Evolutionary conservation across 2,113 vertebrate species (phyloP), one percentile per base, ranked within the genome.

Genomic region (Poeciliopsis retropinna): DNA sequence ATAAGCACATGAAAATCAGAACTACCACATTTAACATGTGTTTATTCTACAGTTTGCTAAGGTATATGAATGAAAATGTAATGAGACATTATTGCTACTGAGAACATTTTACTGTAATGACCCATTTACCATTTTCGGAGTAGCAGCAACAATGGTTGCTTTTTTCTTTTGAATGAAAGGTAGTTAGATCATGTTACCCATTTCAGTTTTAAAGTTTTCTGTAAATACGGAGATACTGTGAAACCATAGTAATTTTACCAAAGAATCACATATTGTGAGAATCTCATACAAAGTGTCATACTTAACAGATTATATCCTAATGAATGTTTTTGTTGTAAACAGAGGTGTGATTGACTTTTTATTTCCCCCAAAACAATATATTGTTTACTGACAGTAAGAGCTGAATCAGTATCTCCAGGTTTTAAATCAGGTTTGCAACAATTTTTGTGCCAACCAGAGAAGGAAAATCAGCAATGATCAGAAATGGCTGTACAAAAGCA

Each of bases 271-370:
- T n/a, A 57, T 10, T 57, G 22, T n/a, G 51, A 57, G 25, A n/a
- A 57, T n/a, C 25, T 57, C 19, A 11, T n/a, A 57, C 51, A 57
- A 54, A 25, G 25, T n/a, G 25, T n/a, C 25, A 57, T 57, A 25
- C 11, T 57, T 57, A 25, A 25, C 51, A 57, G 51, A 57, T n/a
- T 22, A n/a, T 10, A 57, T 57, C 51, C 22, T 57, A 17, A 57
- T n/a, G 10, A 57, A 9, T 15, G n/a, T 64, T 66, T 41, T 31
- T 54, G 64, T 19, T 67, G 29, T 54, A 82, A 75, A 28, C 61
- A 13, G 70, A 67, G 27, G 70, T 57, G 60, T 34, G 34, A 31
- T 77, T 81, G 67, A 31, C 17, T 54, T 54, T 22, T 54, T 54
- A 54, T 25, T 54, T n/a, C 9, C 25, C 22, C 25, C 25, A 8